Conservation (phyloP, 2,797 vertebrate species). For the Harpagifer antarcticus region DNA sequence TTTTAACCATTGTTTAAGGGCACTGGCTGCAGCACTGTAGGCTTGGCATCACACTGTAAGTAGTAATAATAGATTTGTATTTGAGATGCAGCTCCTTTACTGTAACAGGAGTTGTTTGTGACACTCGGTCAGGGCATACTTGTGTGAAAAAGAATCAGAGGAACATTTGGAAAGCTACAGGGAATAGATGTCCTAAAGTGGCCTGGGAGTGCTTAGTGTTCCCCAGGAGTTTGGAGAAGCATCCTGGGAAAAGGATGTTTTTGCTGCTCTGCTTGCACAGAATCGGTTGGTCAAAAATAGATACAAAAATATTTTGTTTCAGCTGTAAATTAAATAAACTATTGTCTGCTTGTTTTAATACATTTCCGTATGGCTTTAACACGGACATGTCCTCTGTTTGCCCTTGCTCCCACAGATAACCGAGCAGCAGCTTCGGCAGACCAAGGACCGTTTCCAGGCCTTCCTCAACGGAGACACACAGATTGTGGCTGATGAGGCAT, state of each 20-base stretch:
- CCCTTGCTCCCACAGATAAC: constrained; percentile 88
- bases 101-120: neutral
- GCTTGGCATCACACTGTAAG: constrained; percentile 19
- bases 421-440: constrained; percentile 98
- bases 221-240: neutral
- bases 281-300: constrained; percentile 2
- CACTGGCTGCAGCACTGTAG: constrained; percentile 17
- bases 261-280: neutral
- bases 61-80: constrained; percentile 32
- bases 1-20: neutral
- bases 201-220: constrained; percentile 12
- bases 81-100: constrained; percentile 11
- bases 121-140: neutral
- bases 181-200: constrained; percentile 17
- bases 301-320: constrained; percentile 8
- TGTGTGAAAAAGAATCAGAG: constrained; percentile 27
- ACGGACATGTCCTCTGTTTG: constrained; percentile 39
- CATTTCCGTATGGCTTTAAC: constrained; percentile 26
- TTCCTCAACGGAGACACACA: constrained; percentile 99
- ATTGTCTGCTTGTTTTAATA: constrained; percentile 33
- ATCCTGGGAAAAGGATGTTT: constrained; percentile 5
- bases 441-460: constrained; percentile 98
- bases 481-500: constrained; percentile 98
- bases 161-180: constrained; percentile 21
- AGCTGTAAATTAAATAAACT: neutral